Conservation (phyloP, 2,113 vertebrate genomes). For the Gymnogyps californianus region DNA sequence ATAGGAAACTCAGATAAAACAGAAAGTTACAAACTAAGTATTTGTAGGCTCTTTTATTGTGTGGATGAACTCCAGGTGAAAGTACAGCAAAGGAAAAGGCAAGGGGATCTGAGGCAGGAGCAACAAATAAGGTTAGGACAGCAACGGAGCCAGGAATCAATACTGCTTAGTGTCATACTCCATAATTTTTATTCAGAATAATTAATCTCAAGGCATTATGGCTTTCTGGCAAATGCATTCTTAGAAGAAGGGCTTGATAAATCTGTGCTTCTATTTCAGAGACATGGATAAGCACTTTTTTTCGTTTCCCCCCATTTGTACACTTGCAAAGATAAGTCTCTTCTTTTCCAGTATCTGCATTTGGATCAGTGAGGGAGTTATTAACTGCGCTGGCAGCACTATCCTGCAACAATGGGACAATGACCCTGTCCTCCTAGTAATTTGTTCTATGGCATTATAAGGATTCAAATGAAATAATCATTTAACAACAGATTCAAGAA, state of each 20-base stretch:
- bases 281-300: neutral
- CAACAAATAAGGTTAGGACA: neutral
- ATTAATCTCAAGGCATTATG: neutral
- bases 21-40: neutral
- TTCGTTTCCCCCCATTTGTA: neutral
- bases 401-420: neutral
- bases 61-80: neutral
- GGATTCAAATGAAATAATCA: neutral
- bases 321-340: neutral
- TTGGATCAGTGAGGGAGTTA: neutral
- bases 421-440: neutral
- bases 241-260: neutral
- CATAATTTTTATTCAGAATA: neutral
- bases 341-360: neutral
- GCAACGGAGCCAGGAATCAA: neutral
- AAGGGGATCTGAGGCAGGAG: neutral
- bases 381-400: neutral
- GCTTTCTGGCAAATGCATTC: neutral
- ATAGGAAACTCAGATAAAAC: neutral
- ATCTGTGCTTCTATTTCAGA: neutral
- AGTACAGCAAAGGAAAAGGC: neutral
- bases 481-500: constrained; percentile 4
- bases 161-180: neutral
- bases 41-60: neutral
- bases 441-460: neutral